A percentile compares a stretch with the other conserved stretches of the same genome.
phyloP scores from a whole-genome alignment of 2,797 vertebrate species.

The Dromococcyx pavoninus region DNA sequence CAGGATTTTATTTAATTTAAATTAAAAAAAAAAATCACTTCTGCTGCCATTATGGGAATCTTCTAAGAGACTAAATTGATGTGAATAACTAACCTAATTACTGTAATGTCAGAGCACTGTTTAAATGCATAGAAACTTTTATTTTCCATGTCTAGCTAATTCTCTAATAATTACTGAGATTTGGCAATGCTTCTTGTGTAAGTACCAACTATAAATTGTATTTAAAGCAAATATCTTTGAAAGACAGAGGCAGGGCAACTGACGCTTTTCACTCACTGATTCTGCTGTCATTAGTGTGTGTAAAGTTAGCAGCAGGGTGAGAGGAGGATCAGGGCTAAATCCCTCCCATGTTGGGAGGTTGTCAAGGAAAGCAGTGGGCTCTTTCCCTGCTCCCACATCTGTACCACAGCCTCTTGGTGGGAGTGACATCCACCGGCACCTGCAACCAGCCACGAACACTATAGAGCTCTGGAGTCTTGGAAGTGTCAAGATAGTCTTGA shows the following conservation, averaged over 20 bases:
- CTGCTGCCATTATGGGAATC: background rate
- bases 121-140: conserved; percentile 59
- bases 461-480: background rate
- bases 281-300: conserved; percentile 43
- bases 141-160: conserved; percentile 59
- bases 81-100: conserved; percentile 55
- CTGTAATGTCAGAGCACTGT: conserved; percentile 37
- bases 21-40: background rate
- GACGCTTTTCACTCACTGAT: conserved; percentile 57
- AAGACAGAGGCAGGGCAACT: conserved; percentile 38
- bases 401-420: conserved; percentile 52
- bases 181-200: conserved; percentile 46
- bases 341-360: conserved; percentile 29
- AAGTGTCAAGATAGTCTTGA: background rate
- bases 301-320: conserved; percentile 47
- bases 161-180: conserved; percentile 63
- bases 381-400: conserved; percentile 29
- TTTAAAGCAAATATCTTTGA: conserved; percentile 17
- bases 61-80: background rate
- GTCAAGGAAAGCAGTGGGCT: background rate
- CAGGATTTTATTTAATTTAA: background rate
- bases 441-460: background rate
- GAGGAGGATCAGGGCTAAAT: conserved; percentile 49
- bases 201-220: conserved; percentile 60
- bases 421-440: conserved; percentile 75